A percentile compares a stretch with the other conserved stretches of the same genome.
These are phyloP conservation scores for Cyclopterus lumpus DNA, from an alignment of 2,797 vertebrate species.

Conservation along the genomic window DNA sequence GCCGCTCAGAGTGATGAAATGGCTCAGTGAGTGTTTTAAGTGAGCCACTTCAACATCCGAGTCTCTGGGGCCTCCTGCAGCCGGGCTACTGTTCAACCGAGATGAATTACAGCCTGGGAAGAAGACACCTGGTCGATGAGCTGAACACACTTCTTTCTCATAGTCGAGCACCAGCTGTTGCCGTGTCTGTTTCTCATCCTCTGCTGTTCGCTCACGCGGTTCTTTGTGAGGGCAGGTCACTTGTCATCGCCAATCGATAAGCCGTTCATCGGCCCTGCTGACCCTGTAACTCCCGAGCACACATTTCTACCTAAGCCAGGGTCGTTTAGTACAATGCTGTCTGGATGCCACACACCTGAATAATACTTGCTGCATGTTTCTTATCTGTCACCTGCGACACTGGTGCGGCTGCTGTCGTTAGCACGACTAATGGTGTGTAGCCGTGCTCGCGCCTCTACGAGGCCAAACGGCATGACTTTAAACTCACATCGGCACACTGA, in stretches of 20 bases:
- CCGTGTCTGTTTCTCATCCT: constrained; percentile 43
- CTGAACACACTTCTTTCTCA: constrained; percentile 15
- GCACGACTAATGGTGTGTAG: background rate
- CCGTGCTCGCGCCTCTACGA: background rate
- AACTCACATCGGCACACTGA: background rate
- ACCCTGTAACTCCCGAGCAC: constrained; percentile 20
- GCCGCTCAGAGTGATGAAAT: constrained; percentile 31
- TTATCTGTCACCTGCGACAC: background rate
- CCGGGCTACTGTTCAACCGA: constrained; percentile 24
- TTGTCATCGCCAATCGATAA: constrained; percentile 61
- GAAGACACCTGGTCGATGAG: constrained; percentile 23
- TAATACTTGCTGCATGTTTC: background rate
- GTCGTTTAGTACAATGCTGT: background rate
- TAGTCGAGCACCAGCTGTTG: constrained; percentile 52
- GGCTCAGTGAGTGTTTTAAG: constrained; percentile 37
- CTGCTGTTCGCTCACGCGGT: constrained; percentile 35
- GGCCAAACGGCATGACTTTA: background rate
- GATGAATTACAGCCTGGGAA: constrained; percentile 16
- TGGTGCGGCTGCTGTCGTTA: background rate
- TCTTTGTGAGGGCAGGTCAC: constrained; percentile 48
- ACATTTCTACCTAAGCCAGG: constrained; percentile 23
- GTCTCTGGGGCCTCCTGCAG: constrained; percentile 28
- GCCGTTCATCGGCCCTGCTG: constrained; percentile 18
- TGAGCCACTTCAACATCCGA: constrained; percentile 25
- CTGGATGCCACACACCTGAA: constrained; percentile 3